Evolutionary conservation across 2,888 invertebrate species (phyloP).

Genomic region (Eumacrocentrus americanus): DNA sequence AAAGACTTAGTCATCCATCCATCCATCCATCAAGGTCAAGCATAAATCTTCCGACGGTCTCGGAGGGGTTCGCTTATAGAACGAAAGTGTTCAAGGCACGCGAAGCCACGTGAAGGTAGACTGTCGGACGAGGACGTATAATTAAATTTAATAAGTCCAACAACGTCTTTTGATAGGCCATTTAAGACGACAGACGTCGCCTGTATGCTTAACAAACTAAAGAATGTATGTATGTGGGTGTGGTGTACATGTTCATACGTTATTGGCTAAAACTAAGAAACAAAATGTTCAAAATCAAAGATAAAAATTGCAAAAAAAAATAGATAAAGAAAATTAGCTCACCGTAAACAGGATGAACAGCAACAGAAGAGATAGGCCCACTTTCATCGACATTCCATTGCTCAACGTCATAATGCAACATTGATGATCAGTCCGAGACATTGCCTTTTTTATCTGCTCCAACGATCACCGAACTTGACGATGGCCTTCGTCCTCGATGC

Average conservation of each 20-base stretch:
- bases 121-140: constrained; percentile 34
- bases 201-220: constrained; percentile 1
- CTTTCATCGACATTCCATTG: constrained; percentile 13
- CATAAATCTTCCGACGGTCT: neutral
- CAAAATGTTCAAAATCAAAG: neutral
- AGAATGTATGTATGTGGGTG: constrained; percentile 15
- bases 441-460: neutral
- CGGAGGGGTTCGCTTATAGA: neutral
- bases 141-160: constrained; percentile 47
- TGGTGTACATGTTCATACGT: neutral
- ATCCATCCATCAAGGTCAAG: neutral
- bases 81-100: constrained; percentile 14
- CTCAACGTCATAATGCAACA: neutral
- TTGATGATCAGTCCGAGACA: neutral
- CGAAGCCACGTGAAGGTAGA: constrained; percentile 32
- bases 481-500: too few relatives aligned
- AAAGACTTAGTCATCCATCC: too few relatives aligned
- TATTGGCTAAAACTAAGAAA: neutral
- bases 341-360: constrained; percentile 15
- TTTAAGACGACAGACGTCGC: constrained; percentile 20
- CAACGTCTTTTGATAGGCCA: constrained; percentile 40
- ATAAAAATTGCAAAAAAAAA: neutral
- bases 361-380: constrained; percentile 1
- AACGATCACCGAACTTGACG: neutral
- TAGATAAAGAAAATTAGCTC: neutral